Evolutionary conservation across 2,797 vertebrate genomes (phyloP), one percentile per base, ranked within the genome.

Genomic region (Oryzias sinensis): DNA sequence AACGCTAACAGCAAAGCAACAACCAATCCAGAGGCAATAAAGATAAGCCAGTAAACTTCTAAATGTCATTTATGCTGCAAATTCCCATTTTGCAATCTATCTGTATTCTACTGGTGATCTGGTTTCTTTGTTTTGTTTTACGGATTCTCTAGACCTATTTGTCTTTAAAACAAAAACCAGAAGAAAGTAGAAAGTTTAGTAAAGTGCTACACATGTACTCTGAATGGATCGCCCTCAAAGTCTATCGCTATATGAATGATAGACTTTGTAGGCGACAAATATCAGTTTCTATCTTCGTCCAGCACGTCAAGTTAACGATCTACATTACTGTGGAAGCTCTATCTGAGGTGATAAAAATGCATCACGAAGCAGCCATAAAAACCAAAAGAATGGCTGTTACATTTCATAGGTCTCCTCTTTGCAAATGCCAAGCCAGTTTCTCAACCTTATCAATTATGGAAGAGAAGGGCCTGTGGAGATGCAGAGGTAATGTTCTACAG

Each of bases 391-490:
- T 64, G 87, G 66, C 81, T 45, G 69, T 59, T 70, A 81, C 62
- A 62, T 77, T 82, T 81, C 74, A 76, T 68, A 73, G 40, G 68
- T 77, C 69, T 76, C 72, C 61, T 80, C 64, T 82, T 85, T 78
- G 77, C 65, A 85, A 89, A 90, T 88, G 83, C 80, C 81, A 87
- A 68, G 74, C 74, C 15, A 56, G 75, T 81, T 81, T 86, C 79
- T 81, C 65, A 52, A 77, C 51, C 75, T 86, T 76, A 88, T 90
- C 77, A 85, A 88, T 88, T 82, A 87, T 90, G 80, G 71, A 89
- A 59, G 65, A 81, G 76, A 62, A 50, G 73, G 70, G 80, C 70
- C 78, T 49, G 72, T 74, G 76, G 77, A 79, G 65, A 63, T 77
- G 69, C 49, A 60, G 64, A 53, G 63, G 70, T 57, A 67, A 58